Evolutionary conservation across 64 coral and sea anemone genomes (phyloP).

Genomic region (Montipora sp.): DNA sequence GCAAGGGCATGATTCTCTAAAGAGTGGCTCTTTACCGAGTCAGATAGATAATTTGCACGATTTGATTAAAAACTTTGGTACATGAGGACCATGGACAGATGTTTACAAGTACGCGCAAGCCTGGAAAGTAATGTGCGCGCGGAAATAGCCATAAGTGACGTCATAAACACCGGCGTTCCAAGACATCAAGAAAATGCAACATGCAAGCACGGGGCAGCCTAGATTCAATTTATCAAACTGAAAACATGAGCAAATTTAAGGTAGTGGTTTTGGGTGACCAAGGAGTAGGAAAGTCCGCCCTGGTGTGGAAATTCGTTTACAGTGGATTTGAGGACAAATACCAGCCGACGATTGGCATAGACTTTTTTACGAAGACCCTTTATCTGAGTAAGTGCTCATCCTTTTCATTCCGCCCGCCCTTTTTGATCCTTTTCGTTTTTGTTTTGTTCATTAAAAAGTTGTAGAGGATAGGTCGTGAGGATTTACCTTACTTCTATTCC

Average conservation of each 20-base stretch:
- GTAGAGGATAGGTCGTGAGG: too few relatives aligned
- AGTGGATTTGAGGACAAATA: slow-evolving; percentile 93
- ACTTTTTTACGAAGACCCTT: slow-evolving; percentile 90
- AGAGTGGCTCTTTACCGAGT: too few relatives aligned
- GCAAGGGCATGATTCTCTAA: too few relatives aligned
- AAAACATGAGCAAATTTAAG: slow-evolving; percentile 81
- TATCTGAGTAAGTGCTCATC: slow-evolving; percentile 59
- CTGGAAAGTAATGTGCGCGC: not conserved
- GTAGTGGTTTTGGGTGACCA: slow-evolving; percentile 92
- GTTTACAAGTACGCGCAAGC: not conserved
- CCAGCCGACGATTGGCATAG: slow-evolving; percentile 93
- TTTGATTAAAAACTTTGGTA: too few relatives aligned
- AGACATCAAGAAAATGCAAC: not conserved
- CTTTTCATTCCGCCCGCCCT: not conserved
- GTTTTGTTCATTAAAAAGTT: too few relatives aligned
- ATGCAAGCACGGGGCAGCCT: slow-evolving; percentile 34
- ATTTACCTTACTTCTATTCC: too few relatives aligned
- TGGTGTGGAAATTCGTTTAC: slow-evolving; percentile 87
- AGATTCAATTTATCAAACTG: slow-evolving; percentile 26
- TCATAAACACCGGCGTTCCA: not conserved
- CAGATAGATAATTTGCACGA: too few relatives aligned
- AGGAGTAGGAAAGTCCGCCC: slow-evolving; percentile 93
- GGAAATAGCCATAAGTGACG: not conserved
- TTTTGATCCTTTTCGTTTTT: too few relatives aligned
- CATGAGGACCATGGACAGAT: not conserved